Base-by-base conservation (phyloP, 2,113 vertebrate species). In the Lethenteron camtschaticum region DNA sequence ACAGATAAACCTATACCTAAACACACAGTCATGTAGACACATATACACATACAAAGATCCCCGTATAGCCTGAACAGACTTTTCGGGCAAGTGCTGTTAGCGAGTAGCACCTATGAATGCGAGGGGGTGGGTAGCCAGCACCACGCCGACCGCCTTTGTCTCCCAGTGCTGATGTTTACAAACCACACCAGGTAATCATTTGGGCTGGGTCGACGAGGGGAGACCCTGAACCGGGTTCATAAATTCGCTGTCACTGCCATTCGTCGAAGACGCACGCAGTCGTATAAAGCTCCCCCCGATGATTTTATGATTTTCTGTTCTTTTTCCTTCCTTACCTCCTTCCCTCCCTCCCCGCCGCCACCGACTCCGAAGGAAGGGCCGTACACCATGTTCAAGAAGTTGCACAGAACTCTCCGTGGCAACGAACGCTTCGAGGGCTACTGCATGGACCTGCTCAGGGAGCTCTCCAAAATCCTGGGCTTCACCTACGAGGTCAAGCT, bases 321-420 rank as follows among this genome's bases (percentile, higher is more conserved):
- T 7, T 41, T 41, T 41, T 41, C 6, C 41, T 41, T 41, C 41
- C 41, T 41, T 41, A 41, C 4, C 7, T 41, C 41, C 41, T 6
- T 41, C 6, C 41, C 41, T 66, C 63, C 63, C 68, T 66, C 63
- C 63, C 57, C 63, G 24, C 59, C 68, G 70, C 55, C 57, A 55
- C 55, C 68, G 60, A 71, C 72, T 76, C 72, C 63, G 56, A 79
- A 99, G 94, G 92, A 99, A 75, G 89, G 94, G 78, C 94, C 94
- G 74, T 99, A 97, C 58, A 87, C 96, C 79, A 95, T 96, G 92
- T 95, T 96, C 82, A 87, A 86, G 71, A 95, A 89, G 76, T 99
- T 92, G 0, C 88, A 96, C 83, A 88, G 83, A 10, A 86, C 89
- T 11, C 83, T 99, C 56, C 85, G 88, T 0, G 94, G 92, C 69